A percentile compares a stretch with the other conserved stretches of the same genome.
Evolutionary conservation across 2,888 invertebrate genomes (phyloP).

Genomic region (Arctia plantaginis): DNA sequence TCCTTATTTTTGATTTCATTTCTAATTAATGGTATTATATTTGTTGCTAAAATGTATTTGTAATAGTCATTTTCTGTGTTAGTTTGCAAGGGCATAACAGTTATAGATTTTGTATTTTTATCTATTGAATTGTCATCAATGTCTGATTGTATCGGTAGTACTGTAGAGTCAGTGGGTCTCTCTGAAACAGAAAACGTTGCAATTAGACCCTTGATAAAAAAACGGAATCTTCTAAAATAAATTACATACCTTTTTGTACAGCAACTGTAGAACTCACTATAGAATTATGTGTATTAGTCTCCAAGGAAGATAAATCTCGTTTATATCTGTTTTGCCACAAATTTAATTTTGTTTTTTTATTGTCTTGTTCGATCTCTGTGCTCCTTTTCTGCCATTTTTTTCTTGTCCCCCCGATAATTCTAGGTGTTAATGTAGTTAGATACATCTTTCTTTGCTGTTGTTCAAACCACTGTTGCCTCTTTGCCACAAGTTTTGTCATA

Average conservation of each 20-base stretch:
- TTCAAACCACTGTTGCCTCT: not conserved
- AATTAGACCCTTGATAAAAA: not conserved
- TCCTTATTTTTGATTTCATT: not conserved
- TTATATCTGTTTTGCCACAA: not conserved
- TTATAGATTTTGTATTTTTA: not conserved
- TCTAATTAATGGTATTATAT: slow-evolving; percentile 7
- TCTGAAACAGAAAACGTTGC: not conserved
- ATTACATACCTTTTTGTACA: not conserved
- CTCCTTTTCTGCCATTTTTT: slow-evolving; percentile 1
- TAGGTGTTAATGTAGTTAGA: not conserved
- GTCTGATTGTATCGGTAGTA: not conserved
- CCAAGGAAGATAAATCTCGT: not conserved
- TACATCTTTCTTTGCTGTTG: not conserved
- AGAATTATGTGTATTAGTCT: too few species aligned
- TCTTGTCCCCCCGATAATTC: slow-evolving; percentile 9
- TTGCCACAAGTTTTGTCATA: slow-evolving; percentile 12
- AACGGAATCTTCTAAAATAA: not conserved
- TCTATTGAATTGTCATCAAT: not conserved
- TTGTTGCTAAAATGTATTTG: slow-evolving; percentile 28
- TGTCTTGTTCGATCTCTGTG: not conserved
- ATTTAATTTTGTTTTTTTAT: not conserved
- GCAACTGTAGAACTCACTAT: not conserved
- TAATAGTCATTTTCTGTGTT: slow-evolving; percentile 33
- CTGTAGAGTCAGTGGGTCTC: not conserved
- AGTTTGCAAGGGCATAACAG: slow-evolving; percentile 7